Conservation (phyloP, 2,113 vertebrate genomes). For the Larimichthys crocea region DNA sequence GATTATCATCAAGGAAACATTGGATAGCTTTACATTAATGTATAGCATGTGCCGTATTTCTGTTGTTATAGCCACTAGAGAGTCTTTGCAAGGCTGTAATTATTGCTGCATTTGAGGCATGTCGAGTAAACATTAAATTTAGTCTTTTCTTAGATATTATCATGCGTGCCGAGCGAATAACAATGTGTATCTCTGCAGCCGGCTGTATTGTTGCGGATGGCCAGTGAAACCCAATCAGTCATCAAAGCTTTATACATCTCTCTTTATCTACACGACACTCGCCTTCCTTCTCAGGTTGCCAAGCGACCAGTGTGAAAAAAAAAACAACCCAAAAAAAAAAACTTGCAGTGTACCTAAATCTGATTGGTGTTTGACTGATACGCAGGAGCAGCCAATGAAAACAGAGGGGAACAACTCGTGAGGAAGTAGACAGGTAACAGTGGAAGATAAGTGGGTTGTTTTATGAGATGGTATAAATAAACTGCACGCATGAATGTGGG, state of each 20-base stretch:
- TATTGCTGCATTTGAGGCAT: neutral
- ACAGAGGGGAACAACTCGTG: neutral
- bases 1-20: slow-evolving; percentile 16
- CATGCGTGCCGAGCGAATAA: neutral
- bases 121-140: neutral
- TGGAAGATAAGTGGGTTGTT: slow-evolving; percentile 5
- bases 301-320: slow-evolving; percentile 35
- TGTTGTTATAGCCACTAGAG: neutral
- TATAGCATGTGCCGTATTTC: neutral
- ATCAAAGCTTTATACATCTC: slow-evolving; percentile 78
- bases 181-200: neutral
- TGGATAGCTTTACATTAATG: neutral
- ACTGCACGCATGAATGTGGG: neutral
- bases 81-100: neutral
- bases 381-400: slow-evolving; percentile 29
- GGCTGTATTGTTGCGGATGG: slow-evolving; percentile 26
- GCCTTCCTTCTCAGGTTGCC: slow-evolving; percentile 63
- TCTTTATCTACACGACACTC: slow-evolving; percentile 65
- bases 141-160: neutral
- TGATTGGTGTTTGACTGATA: slow-evolving; percentile 40
- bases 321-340: slow-evolving; percentile 17
- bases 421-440: slow-evolving; percentile 43
- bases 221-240: slow-evolving; percentile 68
- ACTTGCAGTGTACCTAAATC: slow-evolving; percentile 39
- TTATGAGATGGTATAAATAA: slow-evolving; percentile 23